A percentile compares a stretch with the other conserved stretches of the same genome.
phyloP scores from a whole-genome alignment of 1,140 invertebrate species.

The Neuroterus valhalla region DNA sequence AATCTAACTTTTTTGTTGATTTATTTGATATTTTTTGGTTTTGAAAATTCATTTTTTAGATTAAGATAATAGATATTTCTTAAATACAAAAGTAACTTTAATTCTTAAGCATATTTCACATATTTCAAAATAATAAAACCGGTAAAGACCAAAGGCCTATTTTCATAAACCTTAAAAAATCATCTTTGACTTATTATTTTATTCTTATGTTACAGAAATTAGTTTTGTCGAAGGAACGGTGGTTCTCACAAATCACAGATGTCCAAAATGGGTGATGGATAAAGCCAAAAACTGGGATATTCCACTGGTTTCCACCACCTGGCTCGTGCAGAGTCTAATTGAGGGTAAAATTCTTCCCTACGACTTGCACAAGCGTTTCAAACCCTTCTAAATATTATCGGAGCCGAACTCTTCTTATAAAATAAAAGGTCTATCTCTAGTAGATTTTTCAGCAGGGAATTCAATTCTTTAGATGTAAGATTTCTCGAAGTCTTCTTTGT shows the following conservation, averaged over 20 bases:
- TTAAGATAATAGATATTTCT: too few relatives aligned
- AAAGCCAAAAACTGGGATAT: slow-evolving; percentile 75
- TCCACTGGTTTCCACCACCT: slow-evolving; percentile 77
- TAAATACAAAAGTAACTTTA: too few relatives aligned
- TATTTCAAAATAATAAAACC: slow-evolving; percentile 1
- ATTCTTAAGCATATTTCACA: slow-evolving; percentile 36
- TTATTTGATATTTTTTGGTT: too few relatives aligned
- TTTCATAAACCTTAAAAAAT: not conserved
- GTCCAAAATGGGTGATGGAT: slow-evolving; percentile 75
- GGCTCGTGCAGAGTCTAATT: slow-evolving; percentile 78
- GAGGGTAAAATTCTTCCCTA: slow-evolving; percentile 74
- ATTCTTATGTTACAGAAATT: slow-evolving; percentile 61
- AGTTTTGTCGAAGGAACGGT: slow-evolving; percentile 72
- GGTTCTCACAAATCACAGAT: slow-evolving; percentile 75
- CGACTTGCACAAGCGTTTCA: slow-evolving; percentile 56
- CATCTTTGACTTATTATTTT: slow-evolving; percentile 14
- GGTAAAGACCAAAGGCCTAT: not conserved
- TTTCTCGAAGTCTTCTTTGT: slow-evolving; percentile 17
- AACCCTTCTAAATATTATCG: slow-evolving; percentile 43
- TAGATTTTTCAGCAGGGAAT: not conserved
- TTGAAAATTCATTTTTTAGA: too few relatives aligned
- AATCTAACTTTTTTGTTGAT: too few relatives aligned
- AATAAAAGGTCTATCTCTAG: slow-evolving; percentile 14
- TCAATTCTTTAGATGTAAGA: slow-evolving; percentile 7
- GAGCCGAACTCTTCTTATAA: slow-evolving; percentile 2